Evolutionary conservation across 2,797 vertebrate species (phyloP), one percentile per base, ranked within the genome.

Genomic region (Microhierax caerulescens): DNA sequence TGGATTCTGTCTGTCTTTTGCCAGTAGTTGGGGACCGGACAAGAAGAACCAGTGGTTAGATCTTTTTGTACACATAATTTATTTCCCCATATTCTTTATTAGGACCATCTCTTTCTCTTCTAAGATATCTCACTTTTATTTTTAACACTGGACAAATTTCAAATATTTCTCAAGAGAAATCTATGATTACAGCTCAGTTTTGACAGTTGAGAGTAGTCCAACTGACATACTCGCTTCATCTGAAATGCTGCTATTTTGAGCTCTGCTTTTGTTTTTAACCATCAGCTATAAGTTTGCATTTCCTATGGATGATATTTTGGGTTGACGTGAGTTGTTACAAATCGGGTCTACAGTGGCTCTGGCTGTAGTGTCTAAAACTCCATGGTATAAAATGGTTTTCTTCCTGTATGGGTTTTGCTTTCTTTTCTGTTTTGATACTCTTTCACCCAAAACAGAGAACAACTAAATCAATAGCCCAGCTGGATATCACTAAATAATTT

Each of bases 211-310:
- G 93, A 88, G 45, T n/a, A 39, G 53, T 95, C 87, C 85, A 88
- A 25, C 65, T 2, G 11, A 61, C 43, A 32, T 19, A 61, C 59
- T 78, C 36, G 25, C 92, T 83, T 95, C 77, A 50, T 78, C 83
- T 80, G 91, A 93, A 95, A 94, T 32, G 85, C 81, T 91, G 90
- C 95, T 90, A 81, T 96, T 95, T 75, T 81, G 61, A 79, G 97
- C 90, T 28, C 32, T 80, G 85, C 84, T 81, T 88, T 93, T 93
- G 95, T 93, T 95, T 89, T 94, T 80, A 89, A 50, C 68, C 67
- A 56, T 53, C 78, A 47, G 45, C 15, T 70, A n/a, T 60, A 94
- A 89, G 81, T 91, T 96, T 91, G 70, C 86, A 12, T 85, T 97
- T 92, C 84, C 94, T 80, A 17, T 20, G 4, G 90, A 37, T 72